Base-by-base conservation (phyloP, 1,140 invertebrate species). In the Elymnias hypermnestra region DNA sequence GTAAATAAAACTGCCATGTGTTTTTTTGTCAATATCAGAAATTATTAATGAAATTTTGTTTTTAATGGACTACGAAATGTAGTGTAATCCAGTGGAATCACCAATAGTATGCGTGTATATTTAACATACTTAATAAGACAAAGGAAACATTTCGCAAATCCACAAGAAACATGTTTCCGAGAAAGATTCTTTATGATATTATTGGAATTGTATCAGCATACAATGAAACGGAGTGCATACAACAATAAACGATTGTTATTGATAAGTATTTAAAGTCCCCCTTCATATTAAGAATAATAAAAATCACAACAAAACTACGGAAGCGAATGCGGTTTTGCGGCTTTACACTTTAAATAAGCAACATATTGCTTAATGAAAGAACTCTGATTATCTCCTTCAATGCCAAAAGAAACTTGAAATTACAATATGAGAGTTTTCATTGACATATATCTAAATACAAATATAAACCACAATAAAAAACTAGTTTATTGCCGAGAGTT, bases 261-360 rank as follows among this genome's bases (percentile, higher is more conserved):
- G 19, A 44, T 51, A 33, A 33, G 41, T 51, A 40, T 39, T 51
- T 39, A 33, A 19, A 7, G 10, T 38, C 12, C 13, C 14, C 17
- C 19, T 31, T 55, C 40, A 49, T 45, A 33, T 17, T 52, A 40
- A 46, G 9, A 53, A 60, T 42, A 57, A 55, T 69, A 41, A 61
- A 68, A 74, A 72, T 79, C 66, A 71, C 60, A 73, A 78, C 57
- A 68, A 66, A 66, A 69, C 54, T 61, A 57, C 40, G 63, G 65
- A 74, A 65, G 41, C 50, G 46, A 39, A 42, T 78, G 74, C 21
- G 72, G 72, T 68, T 75, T 73, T 51, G 61, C 41, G 72, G 61
- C 61, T 73, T 63, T 59, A 55, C 40, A 48, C 49, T 63, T 57
- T 58, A 63, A 53, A 54, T 52, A 40, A 52, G 10, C 15, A 33